A percentile compares a stretch with the other conserved stretches of the same genome.
These are phyloP conservation scores for Pempheris klunzingeri DNA, from an alignment of 2,797 vertebrate genomes.

Conservation along the genomic window DNA sequence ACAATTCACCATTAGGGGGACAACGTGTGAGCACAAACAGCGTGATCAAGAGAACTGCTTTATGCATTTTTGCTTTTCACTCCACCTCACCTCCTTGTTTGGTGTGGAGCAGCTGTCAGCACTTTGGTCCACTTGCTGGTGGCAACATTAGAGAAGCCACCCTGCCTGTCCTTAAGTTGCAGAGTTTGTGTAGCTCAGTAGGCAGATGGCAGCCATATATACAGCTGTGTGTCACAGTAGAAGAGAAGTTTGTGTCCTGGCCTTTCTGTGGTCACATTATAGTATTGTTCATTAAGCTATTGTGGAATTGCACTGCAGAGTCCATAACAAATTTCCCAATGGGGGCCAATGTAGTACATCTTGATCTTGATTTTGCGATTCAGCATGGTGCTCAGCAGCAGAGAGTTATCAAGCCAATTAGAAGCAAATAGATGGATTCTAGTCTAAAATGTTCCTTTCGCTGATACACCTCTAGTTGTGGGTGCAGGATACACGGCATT, in stretches of 20 bases:
- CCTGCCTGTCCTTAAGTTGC: background rate
- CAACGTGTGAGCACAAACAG: background rate
- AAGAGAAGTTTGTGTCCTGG: background rate
- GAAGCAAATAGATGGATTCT: too few relatives aligned
- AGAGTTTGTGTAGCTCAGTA: background rate
- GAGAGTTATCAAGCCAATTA: background rate
- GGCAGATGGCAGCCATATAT: background rate
- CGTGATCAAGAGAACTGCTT: background rate
- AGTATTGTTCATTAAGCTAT: background rate
- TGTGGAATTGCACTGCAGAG: background rate
- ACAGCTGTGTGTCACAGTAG: background rate
- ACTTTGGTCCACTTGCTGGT: background rate
- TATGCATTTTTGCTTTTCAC: background rate
- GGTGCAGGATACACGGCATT: conserved; percentile 3
- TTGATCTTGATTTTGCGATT: background rate
- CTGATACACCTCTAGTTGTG: conserved; percentile 7
- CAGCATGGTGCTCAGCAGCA: background rate
- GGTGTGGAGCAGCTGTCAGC: background rate
- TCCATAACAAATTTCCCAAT: background rate
- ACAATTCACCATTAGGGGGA: background rate
- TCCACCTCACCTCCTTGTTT: background rate
- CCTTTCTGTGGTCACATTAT: too few relatives aligned
- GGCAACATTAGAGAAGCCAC: background rate
- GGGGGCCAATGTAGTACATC: background rate
- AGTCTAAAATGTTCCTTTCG: background rate